Conservation (phyloP, 1,140 invertebrate species). For the Papilio aristodemus region DNA sequence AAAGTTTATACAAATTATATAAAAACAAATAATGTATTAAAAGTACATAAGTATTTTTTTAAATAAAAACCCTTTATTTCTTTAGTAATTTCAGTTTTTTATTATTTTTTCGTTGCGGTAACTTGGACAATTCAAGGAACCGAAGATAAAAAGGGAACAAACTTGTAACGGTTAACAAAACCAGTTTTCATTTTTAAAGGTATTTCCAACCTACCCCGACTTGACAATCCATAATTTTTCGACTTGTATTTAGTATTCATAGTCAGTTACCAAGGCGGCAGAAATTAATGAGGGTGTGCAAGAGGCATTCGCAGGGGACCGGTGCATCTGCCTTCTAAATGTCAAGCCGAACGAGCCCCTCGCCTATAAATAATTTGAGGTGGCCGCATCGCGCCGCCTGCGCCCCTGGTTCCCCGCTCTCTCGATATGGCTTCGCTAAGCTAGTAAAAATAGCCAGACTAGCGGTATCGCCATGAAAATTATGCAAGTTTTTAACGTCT, state of each 20-base stretch:
- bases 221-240: constrained; percentile 47
- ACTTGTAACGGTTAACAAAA: constrained; percentile 12
- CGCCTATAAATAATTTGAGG: constrained; percentile 77
- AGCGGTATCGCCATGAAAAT: constrained; percentile 57
- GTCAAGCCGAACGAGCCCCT: constrained; percentile 66
- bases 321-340: constrained; percentile 77
- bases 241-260: constrained; percentile 53
- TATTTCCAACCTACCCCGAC: constrained; percentile 11
- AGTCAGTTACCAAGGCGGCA: constrained; percentile 63
- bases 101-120: background rate
- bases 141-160: constrained; percentile 21
- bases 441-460: constrained; percentile 68
- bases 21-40: too few relatives aligned
- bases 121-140: constrained; percentile 4
- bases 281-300: constrained; percentile 70
- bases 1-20: too few relatives aligned
- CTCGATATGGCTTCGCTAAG: constrained; percentile 65
- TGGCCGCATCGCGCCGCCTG: constrained; percentile 45
- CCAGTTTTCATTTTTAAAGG: constrained; percentile 10
- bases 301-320: constrained; percentile 52
- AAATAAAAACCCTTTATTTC: too few relatives aligned
- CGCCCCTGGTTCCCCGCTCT: constrained; percentile 53
- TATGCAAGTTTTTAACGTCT: constrained; percentile 49
- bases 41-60: too few relatives aligned
- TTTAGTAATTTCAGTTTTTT: background rate